These are phyloP conservation scores for Aphelenchoides fujianensis DNA, from an alignment of 1,140 invertebrate genomes.

Conservation along the genomic window DNA sequence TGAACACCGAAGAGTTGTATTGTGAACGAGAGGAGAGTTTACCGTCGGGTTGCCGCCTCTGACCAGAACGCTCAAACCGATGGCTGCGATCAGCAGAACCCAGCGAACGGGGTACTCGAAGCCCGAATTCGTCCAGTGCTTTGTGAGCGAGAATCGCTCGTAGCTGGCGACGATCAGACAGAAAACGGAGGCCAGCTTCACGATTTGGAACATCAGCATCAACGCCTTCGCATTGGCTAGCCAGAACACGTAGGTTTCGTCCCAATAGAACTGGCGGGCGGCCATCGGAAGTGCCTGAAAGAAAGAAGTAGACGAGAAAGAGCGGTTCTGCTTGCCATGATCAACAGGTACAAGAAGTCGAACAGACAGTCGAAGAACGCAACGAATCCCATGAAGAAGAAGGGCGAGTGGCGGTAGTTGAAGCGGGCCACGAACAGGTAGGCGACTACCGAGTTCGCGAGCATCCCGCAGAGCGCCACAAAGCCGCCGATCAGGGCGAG, in stretches of 20 bases:
- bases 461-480: constrained; percentile 35
- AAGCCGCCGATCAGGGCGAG: constrained; percentile 26
- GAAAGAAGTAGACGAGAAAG: background rate
- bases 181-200: constrained; percentile 61
- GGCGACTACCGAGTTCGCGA: constrained; percentile 42
- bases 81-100: constrained; percentile 44
- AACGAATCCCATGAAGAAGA: constrained; percentile 50
- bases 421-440: constrained; percentile 32
- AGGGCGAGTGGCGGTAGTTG: constrained; percentile 48
- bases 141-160: constrained; percentile 54
- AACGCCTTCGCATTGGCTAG: constrained; percentile 41
- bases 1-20: constrained; percentile 24
- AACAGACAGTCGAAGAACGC: constrained; percentile 46
- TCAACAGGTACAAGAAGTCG: constrained; percentile 39
- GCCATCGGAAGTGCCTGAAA: constrained; percentile 48
- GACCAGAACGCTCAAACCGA: constrained; percentile 45
- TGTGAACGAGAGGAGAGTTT: constrained; percentile 17
- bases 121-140: constrained; percentile 60
- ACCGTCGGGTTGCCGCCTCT: constrained; percentile 51
- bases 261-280: constrained; percentile 45
- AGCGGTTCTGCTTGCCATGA: constrained; percentile 36
- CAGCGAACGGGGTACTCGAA: constrained; percentile 55
- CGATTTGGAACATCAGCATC: constrained; percentile 54
- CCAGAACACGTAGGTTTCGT: constrained; percentile 46
- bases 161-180: constrained; percentile 58